Percentiles rank a stretch among this genome's conserved stretches.
Conservation (phyloP, 2,888 invertebrate species). For the Matsumyia berberina region DNA sequence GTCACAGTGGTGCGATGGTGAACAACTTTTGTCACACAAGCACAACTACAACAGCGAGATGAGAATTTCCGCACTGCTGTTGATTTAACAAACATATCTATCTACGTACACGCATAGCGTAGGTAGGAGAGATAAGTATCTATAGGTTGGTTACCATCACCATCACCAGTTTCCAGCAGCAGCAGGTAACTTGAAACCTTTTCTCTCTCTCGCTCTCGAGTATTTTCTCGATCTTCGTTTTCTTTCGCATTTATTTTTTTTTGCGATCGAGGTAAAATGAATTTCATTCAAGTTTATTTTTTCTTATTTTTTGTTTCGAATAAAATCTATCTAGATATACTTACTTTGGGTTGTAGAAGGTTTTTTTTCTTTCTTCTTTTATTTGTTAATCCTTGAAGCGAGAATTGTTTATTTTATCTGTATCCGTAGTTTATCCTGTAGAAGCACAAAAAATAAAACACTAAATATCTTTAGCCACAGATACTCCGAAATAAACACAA, state of each 20-base stretch:
- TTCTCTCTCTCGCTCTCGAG: slow-evolving; percentile 30
- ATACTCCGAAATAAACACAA: slow-evolving; percentile 39
- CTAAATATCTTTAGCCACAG: slow-evolving; percentile 50
- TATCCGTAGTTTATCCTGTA: slow-evolving; percentile 69
- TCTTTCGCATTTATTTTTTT: slow-evolving; percentile 32
- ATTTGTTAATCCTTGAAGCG: slow-evolving; percentile 61
- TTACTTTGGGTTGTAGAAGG: slow-evolving; percentile 50
- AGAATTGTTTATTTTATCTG: slow-evolving; percentile 9
- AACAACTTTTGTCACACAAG: slow-evolving; percentile 56
- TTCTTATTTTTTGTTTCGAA: slow-evolving; percentile 9
- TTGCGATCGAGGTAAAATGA: slow-evolving; percentile 61
- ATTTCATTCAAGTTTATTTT: slow-evolving; percentile 43
- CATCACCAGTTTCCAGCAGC: slow-evolving; percentile 32
- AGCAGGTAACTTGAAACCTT: slow-evolving; percentile 68
- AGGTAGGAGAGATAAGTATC: slow-evolving; percentile 48
- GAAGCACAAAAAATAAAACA: slow-evolving; percentile 64
- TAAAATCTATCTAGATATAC: slow-evolving; percentile 58
- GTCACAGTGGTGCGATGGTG: slow-evolving; percentile 55
- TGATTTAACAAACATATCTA: slow-evolving; percentile 50
- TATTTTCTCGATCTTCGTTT: slow-evolving; percentile 12
- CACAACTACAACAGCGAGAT: slow-evolving; percentile 26
- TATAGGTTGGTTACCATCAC: slow-evolving; percentile 38
- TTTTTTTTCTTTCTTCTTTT: slow-evolving; percentile 18
- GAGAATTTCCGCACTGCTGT: slow-evolving; percentile 63
- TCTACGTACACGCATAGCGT: slow-evolving; percentile 40